phyloP scores from a whole-genome alignment of 2,113 vertebrate genomes.

The Epinephelus moara region DNA sequence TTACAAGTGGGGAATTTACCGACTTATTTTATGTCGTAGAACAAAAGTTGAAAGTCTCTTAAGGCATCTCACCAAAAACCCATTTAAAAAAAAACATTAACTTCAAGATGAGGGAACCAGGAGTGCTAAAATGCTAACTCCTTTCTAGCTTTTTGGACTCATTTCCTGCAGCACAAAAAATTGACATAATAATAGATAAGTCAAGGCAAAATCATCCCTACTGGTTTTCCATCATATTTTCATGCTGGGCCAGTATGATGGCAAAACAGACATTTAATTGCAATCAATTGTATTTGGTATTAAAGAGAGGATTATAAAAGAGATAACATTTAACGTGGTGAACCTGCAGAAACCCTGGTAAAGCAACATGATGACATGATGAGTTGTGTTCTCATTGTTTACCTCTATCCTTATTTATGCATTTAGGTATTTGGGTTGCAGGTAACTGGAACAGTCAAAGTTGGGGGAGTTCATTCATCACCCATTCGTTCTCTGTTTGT shows the following conservation, averaged over 20 bases:
- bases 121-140: too few species aligned
- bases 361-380: not conserved
- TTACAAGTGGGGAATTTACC: too few species aligned
- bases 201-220: not conserved
- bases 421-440: slow-evolving; percentile 9
- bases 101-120: too few species aligned
- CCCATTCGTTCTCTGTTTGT: not conserved
- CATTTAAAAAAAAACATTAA: too few species aligned
- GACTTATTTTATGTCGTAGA: too few species aligned
- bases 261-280: not conserved
- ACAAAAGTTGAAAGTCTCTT: too few species aligned
- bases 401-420: not conserved
- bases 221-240: not conserved
- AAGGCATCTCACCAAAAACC: too few species aligned
- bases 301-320: not conserved
- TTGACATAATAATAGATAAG: not conserved
- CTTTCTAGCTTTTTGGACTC: too few species aligned
- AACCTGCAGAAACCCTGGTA: not conserved
- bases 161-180: not conserved
- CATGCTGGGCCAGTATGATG: not conserved
- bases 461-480: not conserved
- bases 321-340: not conserved
- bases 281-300: not conserved
- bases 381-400: not conserved
- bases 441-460: not conserved